These are phyloP conservation scores for Bimastos eiseni DNA, from an alignment of 2,888 invertebrate species.

Conservation along the genomic window DNA sequence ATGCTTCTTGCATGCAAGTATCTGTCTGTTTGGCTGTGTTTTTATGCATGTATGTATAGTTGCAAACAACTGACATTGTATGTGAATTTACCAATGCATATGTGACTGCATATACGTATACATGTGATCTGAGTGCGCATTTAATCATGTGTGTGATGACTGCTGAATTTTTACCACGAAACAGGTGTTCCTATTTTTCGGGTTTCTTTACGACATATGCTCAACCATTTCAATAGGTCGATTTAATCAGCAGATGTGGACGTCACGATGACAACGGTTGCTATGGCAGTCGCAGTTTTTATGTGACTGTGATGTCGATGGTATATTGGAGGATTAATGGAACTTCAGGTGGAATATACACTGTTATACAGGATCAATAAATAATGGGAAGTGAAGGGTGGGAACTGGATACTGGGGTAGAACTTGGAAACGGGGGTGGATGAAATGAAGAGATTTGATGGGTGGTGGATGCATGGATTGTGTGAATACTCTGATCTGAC, in stretches of 20 bases:
- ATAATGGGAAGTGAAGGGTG: background rate
- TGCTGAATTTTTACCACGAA: too few relatives aligned
- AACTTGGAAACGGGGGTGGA: background rate
- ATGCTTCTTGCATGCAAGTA: background rate
- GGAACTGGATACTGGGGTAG: background rate
- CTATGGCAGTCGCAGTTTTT: background rate
- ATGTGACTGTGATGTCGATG: background rate
- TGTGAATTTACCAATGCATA: background rate
- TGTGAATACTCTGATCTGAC: background rate
- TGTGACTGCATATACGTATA: background rate
- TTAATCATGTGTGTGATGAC: background rate
- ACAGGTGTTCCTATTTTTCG: background rate
- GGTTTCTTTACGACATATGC: background rate
- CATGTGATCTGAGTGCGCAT: background rate
- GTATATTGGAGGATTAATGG: background rate
- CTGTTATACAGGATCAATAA: background rate
- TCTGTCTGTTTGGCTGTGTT: background rate
- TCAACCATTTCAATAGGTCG: background rate
- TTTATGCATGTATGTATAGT: conserved; percentile 1
- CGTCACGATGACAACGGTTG: background rate
- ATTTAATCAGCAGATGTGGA: background rate
- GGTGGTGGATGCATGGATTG: background rate
- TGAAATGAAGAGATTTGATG: background rate
- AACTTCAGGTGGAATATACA: background rate
- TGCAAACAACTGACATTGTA: background rate